Evolutionary conservation across 2,888 invertebrate species (phyloP), one percentile per base, ranked within the genome.

Genomic region (Amaurobius ferox): DNA sequence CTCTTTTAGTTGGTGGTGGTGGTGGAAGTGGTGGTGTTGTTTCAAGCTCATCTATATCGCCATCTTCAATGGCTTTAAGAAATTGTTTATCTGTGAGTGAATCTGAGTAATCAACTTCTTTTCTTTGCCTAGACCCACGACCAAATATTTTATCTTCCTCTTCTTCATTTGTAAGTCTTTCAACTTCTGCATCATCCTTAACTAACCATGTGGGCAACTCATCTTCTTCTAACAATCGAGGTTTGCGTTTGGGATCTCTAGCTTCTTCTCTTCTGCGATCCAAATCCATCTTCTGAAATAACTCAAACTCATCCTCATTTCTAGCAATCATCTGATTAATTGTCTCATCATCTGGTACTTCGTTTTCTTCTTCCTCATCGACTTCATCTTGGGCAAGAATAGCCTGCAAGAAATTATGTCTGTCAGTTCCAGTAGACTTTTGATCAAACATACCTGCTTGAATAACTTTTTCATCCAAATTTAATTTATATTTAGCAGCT

Each of bases 361-460:
- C 98, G 91, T 98, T 97, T 91, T 98, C 98, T 91, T 98, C 96
- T 93, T 98, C 98, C 90, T 98, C 98, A 88, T 97, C 97, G 77
- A 95, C 96, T 87, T 97, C 97, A 90, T 98, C 98, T 92, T 98
- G 97, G 91, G 96, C 96, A 76, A 99, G 93, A 90, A 99, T 97
- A 88, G 95, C 96, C 91, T 98, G 97, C 89, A 99, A 93, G 92
- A 99, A 98, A 92, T 98, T 97, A 90, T 97, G 96, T 78, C 99
- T 94, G 91, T 99, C 99, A 13, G 95, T 95, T 13, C 98, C 98
- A 0, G 99, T 99, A 0, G 98, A 98, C 91, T 99, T 98, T 91
- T 99, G 98, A 93, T 99, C 98, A 92, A 99, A 99, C 98, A 99
- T 99, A 91, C 99, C 99, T 55, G 99, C 99, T 92, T 99, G 99